These are phyloP conservation scores for Paramisgurnus dabryanus DNA, from an alignment of 2,113 vertebrate species.

Conservation along the genomic window DNA sequence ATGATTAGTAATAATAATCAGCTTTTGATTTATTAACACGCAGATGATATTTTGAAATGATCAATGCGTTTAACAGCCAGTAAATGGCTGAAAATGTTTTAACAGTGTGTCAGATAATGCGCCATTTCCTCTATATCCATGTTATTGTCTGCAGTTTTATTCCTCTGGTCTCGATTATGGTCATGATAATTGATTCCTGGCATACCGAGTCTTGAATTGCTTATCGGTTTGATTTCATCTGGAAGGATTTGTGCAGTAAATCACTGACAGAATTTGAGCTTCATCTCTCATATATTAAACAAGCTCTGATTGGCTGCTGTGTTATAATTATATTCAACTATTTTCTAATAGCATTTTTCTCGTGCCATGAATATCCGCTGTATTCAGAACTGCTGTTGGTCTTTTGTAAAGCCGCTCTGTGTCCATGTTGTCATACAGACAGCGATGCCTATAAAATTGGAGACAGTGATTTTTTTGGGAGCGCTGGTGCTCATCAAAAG, in stretches of 20 bases:
- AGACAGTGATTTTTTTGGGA: conserved; percentile 45
- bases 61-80: neutral
- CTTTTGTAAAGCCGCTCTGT: conserved; percentile 28
- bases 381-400: conserved; percentile 2
- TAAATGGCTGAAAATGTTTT: conserved; percentile 1
- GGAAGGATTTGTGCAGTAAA: conserved; percentile 31
- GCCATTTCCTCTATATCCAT: neutral
- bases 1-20: conserved; percentile 28
- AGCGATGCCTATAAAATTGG: conserved; percentile 51
- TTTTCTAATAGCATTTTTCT: conserved; percentile 40
- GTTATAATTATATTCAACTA: conserved; percentile 18
- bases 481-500: conserved; percentile 32
- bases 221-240: conserved; percentile 42
- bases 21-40: too few species aligned
- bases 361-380: conserved; percentile 33
- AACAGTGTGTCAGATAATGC: conserved; percentile 17
- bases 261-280: conserved; percentile 27
- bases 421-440: conserved; percentile 45
- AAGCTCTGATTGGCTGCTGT: conserved; percentile 27
- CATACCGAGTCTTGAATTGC: conserved; percentile 38
- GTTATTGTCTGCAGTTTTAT: conserved; percentile 8
- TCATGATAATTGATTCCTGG: conserved; percentile 35
- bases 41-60: too few species aligned
- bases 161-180: conserved; percentile 40
- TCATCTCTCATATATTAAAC: conserved; percentile 18